phyloP scores from a whole-genome alignment of 2,113 vertebrate species.

The Poeciliopsis retropinna region DNA sequence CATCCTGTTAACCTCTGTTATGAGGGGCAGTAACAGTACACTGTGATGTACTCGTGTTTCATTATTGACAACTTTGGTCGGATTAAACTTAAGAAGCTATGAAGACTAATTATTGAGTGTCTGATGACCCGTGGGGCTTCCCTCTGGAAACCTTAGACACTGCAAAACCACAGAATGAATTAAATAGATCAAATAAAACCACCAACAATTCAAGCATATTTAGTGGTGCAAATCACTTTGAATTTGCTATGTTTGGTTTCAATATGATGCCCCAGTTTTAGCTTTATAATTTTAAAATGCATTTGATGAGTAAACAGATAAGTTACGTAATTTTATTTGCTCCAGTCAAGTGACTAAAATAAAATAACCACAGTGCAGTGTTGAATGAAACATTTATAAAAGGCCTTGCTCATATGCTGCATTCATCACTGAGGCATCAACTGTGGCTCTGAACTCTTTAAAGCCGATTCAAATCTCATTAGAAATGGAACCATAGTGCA shows the following conservation, averaged over 20 bases:
- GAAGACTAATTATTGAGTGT: conserved; percentile 23
- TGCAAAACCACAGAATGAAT: neutral
- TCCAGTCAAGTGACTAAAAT: neutral
- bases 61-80: conserved; percentile 30
- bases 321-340: neutral
- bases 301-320: neutral
- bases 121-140: conserved; percentile 1
- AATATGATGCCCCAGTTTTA: neutral
- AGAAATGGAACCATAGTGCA: conserved; percentile 24
- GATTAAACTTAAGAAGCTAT: conserved; percentile 18
- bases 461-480: conserved; percentile 46
- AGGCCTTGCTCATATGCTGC: conserved; percentile 6
- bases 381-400: conserved; percentile 38
- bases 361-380: conserved; percentile 47
- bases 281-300: neutral
- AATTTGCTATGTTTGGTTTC: neutral
- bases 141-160: neutral
- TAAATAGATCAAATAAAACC: neutral
- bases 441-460: conserved; percentile 37
- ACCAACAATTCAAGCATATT: too few relatives aligned
- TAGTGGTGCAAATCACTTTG: neutral
- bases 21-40: neutral
- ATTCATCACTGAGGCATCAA: conserved; percentile 38
- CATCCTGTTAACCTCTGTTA: conserved; percentile 2
- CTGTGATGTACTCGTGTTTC: conserved; percentile 16